Conservation (phyloP, 1,140 invertebrate genomes). For the Harpegnathos saltator region DNA sequence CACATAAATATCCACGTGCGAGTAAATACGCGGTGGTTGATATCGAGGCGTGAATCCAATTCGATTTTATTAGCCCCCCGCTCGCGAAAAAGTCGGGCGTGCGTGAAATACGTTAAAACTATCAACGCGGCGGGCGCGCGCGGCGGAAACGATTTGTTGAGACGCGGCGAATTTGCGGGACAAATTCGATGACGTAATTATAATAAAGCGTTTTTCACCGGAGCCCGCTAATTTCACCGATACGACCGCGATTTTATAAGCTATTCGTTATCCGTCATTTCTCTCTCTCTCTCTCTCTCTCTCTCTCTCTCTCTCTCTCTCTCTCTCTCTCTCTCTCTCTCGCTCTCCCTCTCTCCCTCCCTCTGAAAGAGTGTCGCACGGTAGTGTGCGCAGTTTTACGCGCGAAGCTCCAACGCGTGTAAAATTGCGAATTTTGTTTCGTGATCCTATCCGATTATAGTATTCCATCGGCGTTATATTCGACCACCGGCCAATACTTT, state of each 20-base stretch:
- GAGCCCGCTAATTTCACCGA: conserved; percentile 16
- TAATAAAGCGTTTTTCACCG: conserved; percentile 30
- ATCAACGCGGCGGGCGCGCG: conserved; percentile 9
- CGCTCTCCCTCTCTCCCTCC: too few relatives aligned
- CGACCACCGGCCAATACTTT: background rate
- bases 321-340: too few relatives aligned
- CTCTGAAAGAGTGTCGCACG: too few relatives aligned
- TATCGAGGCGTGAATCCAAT: conserved; percentile 54
- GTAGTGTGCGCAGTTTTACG: background rate
- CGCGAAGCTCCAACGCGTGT: background rate
- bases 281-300: too few relatives aligned
- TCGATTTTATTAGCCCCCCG: conserved; percentile 43
- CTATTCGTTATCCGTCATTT: background rate
- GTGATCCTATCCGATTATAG: conserved; percentile 3
- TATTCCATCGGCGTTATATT: conserved; percentile 24
- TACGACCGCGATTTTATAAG: conserved; percentile 23
- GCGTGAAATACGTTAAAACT: conserved; percentile 56
- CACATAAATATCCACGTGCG: conserved; percentile 50
- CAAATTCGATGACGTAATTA: conserved; percentile 19
- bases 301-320: too few relatives aligned
- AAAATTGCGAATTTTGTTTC: conserved; percentile 1
- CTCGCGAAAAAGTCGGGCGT: conserved; percentile 31
- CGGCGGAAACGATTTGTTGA: conserved; percentile 19
- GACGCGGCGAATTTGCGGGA: background rate
- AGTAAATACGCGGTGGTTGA: conserved; percentile 44